phyloP scores from a whole-genome alignment of 2,113 vertebrate genomes.

The Naja naja region DNA sequence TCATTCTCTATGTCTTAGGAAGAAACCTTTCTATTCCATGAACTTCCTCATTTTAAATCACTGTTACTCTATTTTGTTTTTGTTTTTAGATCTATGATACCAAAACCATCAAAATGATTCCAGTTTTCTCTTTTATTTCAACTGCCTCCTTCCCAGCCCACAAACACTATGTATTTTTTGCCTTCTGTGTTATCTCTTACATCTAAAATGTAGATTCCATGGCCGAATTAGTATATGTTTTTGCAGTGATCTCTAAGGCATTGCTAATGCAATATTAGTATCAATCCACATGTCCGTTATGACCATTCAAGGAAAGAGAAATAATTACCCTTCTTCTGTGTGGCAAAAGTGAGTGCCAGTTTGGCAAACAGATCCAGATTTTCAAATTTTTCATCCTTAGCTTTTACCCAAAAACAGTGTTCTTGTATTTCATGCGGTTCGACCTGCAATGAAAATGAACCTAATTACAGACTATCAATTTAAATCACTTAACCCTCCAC shows the following conservation, averaged over 20 bases:
- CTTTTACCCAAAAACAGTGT: conserved; percentile 97
- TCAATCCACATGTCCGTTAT: not conserved
- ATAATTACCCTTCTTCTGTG: conserved; percentile 88
- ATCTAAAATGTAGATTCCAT: not conserved
- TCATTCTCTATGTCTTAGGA: not conserved
- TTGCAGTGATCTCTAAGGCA: not conserved
- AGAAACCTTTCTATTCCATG: not conserved
- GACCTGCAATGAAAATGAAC: conserved; percentile 82
- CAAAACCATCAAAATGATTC: not conserved
- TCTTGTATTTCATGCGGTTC: conserved; percentile 93
- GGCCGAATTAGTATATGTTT: not conserved
- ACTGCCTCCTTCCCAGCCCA: not conserved
- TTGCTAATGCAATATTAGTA: not conserved
- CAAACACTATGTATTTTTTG: not conserved
- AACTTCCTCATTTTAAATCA: not conserved
- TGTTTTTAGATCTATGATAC: not conserved
- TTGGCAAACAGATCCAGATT: conserved; percentile 88
- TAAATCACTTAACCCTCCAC: not conserved
- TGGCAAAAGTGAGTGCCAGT: conserved; percentile 86
- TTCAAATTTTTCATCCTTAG: conserved; percentile 93
- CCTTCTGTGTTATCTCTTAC: not conserved
- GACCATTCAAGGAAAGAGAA: not conserved
- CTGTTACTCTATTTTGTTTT: not conserved
- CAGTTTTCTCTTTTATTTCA: not conserved
- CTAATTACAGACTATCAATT: not conserved